Evolutionary conservation across 2,888 invertebrate species (phyloP), one percentile per base, ranked within the genome.

Genomic region (Gymnocheta viridis): DNA sequence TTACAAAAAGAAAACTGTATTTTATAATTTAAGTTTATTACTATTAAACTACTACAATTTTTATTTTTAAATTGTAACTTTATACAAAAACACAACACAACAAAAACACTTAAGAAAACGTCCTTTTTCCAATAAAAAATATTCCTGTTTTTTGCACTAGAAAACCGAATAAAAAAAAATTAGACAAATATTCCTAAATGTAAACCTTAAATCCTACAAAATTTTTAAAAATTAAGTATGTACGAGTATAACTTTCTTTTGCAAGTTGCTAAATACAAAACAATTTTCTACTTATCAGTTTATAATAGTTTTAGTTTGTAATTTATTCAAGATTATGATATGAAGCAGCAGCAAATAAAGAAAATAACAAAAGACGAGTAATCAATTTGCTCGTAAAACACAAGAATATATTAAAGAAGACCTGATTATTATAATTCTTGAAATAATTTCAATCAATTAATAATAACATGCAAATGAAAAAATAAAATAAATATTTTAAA

Each of bases 11-110:
- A 35, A 60, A 49, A 51, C 38, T 0, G 27, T 38, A 19, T 6
- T 49, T 66, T 44, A 29, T 70, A 72, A 60, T 70, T 79, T 83
- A 83, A 79, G 74, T 51, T 29, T 70, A 70, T 38, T 69, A n/a
- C 7, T 49, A 3, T 10, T 44, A 35, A n/a, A n/a, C n/a, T 58
- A 19, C 12, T 14, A 54, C 22, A 38, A 9, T 41, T 47, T 77
- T 73, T 60, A 56, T 12, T 51, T 70, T 67, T 67, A 58, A 58
- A 49, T 49, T 38, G 14, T 56, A 56, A 56, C 10, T 56, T 38
- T 29, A 47, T 17, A 17, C 12, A 47, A 44, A 9, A 35, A 24
- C 9, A n/a, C 19, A 9, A 27, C 14, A 24, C 17, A 72, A 29
- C 22, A 44, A 47, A 10, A 32, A 17, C 3, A 24, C 24, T 49